phyloP scores from a whole-genome alignment of 2,888 invertebrate species.

The Tyria jacobaeae region DNA sequence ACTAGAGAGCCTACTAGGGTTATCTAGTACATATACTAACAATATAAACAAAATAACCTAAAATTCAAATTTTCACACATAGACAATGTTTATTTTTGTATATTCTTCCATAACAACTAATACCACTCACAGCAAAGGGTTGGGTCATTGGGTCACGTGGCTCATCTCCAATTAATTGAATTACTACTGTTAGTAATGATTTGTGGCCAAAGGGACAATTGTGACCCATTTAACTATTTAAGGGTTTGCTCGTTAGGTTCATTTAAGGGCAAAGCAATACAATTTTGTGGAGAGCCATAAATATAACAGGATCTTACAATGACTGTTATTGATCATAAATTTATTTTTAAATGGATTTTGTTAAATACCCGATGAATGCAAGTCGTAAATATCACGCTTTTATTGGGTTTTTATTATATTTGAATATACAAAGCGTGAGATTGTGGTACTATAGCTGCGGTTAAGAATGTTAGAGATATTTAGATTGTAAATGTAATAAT shows the following conservation, averaged over 20 bases:
- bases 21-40: too few species aligned
- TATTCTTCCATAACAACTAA: background rate
- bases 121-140: constrained; percentile 33
- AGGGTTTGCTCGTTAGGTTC: constrained; percentile 42
- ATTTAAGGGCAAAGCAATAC: constrained; percentile 57
- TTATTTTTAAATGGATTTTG: constrained; percentile 60
- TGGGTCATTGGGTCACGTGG: constrained; percentile 49
- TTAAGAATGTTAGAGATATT: background rate
- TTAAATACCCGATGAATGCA: constrained; percentile 42
- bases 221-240: constrained; percentile 60
- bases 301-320: constrained; percentile 61
- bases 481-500: background rate
- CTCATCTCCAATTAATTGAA: constrained; percentile 49
- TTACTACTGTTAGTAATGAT: constrained; percentile 62
- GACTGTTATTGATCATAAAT: constrained; percentile 72
- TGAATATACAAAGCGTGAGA: constrained; percentile 37
- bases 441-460: constrained; percentile 12
- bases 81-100: background rate
- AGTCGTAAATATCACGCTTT: constrained; percentile 48
- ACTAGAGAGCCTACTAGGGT: background rate
- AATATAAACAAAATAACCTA: background rate
- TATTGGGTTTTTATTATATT: constrained; percentile 35
- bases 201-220: constrained; percentile 57
- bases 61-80: background rate
- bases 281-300: constrained; percentile 51